Percentiles rank a stretch among this genome's conserved stretches.
Conservation (phyloP, 1,140 invertebrate genomes). For the Apis mellifera region DNA sequence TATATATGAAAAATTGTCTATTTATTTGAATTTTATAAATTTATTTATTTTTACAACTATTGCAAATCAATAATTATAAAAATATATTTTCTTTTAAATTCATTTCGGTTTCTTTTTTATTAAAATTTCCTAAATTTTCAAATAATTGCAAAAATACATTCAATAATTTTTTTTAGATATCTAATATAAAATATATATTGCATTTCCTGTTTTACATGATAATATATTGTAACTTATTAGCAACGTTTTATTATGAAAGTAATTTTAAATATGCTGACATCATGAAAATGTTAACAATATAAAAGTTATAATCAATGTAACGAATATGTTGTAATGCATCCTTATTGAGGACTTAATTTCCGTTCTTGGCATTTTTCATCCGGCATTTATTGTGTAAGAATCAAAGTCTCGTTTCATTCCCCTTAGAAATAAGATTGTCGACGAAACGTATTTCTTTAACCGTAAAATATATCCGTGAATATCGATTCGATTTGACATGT, state of each 20-base stretch:
- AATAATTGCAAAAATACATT: not conserved
- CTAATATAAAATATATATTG: not conserved
- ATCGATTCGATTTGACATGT: not conserved
- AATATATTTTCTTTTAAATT: not conserved
- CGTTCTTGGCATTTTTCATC: constrained; percentile 9
- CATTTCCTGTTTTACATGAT: not conserved
- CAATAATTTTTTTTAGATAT: not conserved
- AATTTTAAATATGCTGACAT: constrained; percentile 15
- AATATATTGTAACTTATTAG: not conserved
- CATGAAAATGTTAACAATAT: not conserved
- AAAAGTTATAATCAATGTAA: not conserved
- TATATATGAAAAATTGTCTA: too few relatives aligned
- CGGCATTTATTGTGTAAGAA: not conserved
- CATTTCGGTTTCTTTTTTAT: too few relatives aligned
- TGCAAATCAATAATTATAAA: not conserved
- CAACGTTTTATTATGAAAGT: not conserved
- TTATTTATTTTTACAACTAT: too few relatives aligned
- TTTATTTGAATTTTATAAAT: too few relatives aligned
- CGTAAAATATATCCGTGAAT: not conserved
- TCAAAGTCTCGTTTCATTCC: not conserved
- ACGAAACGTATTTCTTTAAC: not conserved
- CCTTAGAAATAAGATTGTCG: not conserved
- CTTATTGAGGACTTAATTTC: constrained; percentile 11
- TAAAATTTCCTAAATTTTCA: not conserved
- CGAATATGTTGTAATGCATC: not conserved